Conservation (phyloP, 2,797 vertebrate genomes). For the Hydrolagus colliei region DNA sequence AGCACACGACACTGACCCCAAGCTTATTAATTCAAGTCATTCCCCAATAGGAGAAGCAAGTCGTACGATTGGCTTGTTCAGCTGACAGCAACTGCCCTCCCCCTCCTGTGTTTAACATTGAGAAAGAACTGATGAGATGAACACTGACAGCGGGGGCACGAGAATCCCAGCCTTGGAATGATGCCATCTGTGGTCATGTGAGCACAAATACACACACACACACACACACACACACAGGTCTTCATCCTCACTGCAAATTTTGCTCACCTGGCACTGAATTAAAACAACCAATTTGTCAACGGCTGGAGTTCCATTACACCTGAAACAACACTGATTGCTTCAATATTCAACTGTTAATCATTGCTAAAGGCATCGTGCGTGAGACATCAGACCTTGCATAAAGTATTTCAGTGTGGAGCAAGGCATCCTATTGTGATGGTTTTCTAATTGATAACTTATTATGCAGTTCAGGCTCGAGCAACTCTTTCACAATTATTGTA, state of each 20-base stretch:
- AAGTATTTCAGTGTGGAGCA: background rate
- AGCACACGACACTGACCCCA: background rate
- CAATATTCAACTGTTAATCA: background rate
- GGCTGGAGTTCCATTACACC: background rate
- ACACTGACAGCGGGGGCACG: background rate
- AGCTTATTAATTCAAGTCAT: background rate
- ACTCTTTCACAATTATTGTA: background rate
- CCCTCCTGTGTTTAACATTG: background rate
- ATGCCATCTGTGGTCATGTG: background rate
- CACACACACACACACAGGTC: no score
- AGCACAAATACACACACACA: background rate
- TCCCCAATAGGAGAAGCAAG: background rate
- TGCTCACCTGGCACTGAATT: background rate
- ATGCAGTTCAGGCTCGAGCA: background rate
- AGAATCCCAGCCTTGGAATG: background rate
- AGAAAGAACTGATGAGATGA: slow-evolving; percentile 16
- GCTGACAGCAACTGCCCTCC: background rate
- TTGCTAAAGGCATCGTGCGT: slow-evolving; percentile 4
- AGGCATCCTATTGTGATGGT: background rate
- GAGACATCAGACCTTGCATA: background rate
- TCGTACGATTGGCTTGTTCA: background rate
- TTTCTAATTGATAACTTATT: slow-evolving; percentile 15
- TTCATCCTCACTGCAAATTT: background rate
- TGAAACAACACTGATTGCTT: background rate
- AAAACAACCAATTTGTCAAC: background rate